A percentile compares a stretch with the other conserved stretches of the same genome.
phyloP scores from a whole-genome alignment of 2,797 vertebrate genomes.

The Lindbergichthys nudifrons region DNA sequence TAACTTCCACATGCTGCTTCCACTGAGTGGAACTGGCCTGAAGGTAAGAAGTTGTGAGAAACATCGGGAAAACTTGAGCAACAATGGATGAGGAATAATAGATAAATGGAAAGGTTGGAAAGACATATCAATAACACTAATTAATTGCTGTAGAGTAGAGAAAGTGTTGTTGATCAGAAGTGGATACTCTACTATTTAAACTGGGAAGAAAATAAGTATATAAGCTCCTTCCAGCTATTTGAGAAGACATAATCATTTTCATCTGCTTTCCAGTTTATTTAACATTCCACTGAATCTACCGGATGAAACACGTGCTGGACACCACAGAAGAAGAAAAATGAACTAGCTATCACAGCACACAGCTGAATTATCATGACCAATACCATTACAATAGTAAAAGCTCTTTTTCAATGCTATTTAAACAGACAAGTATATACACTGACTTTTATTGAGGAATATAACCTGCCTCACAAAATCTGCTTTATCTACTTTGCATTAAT shows the following conservation, averaged over 20 bases:
- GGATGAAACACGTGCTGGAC: neutral
- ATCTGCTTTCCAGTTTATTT: constrained; percentile 42
- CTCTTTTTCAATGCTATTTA: neutral
- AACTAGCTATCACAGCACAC: constrained; percentile 4
- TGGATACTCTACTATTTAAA: neutral
- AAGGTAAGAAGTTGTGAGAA: constrained; percentile 2
- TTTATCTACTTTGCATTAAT: neutral
- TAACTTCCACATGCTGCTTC: constrained; percentile 39
- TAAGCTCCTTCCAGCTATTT: neutral
- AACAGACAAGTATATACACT: neutral
- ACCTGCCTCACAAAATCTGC: neutral
- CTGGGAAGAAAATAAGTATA: neutral
- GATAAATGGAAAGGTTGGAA: neutral
- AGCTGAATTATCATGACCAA: constrained; percentile 7
- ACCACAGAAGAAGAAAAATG: neutral
- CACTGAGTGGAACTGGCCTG: neutral
- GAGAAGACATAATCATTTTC: constrained; percentile 41
- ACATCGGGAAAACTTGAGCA: neutral
- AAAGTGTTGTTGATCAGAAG: neutral
- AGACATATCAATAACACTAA: neutral
- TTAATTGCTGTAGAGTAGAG: neutral
- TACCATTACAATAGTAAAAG: constrained; percentile 1
- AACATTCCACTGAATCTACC: constrained; percentile 31
- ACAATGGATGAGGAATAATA: constrained; percentile 4
- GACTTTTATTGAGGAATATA: neutral